phyloP scores from a whole-genome alignment of 2,888 invertebrate species.

The Ctena decussata region DNA sequence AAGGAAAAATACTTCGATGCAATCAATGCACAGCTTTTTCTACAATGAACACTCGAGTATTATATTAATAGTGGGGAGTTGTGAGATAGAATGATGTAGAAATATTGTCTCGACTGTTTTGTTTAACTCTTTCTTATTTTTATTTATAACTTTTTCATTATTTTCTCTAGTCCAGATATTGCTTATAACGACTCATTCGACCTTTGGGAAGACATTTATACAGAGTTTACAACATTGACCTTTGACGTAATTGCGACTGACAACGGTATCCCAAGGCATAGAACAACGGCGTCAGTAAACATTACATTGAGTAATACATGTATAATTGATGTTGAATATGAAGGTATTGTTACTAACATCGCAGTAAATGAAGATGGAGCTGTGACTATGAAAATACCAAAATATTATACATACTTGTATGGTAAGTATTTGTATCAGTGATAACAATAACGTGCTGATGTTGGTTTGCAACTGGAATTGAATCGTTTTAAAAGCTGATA shows the following conservation, averaged over 20 bases:
- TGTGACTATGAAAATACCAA: conserved; percentile 72
- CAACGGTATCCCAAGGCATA: conserved; percentile 76
- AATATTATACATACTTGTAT: conserved; percentile 74
- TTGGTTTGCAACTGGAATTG: too few relatives aligned
- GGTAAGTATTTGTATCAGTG: background rate
- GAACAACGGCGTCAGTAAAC: conserved; percentile 67
- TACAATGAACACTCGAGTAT: too few relatives aligned
- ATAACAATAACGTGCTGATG: too few relatives aligned
- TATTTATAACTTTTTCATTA: too few relatives aligned
- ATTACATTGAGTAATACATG: conserved; percentile 78
- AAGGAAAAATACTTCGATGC: too few relatives aligned
- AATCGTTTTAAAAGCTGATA: too few relatives aligned
- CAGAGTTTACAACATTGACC: conserved; percentile 69
- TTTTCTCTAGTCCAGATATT: background rate
- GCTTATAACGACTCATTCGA: too few relatives aligned
- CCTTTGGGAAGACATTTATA: conserved; percentile 60
- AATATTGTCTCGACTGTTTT: too few relatives aligned
- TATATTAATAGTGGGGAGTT: too few relatives aligned
- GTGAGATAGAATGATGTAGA: too few relatives aligned
- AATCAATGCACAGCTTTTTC: too few relatives aligned
- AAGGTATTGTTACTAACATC: conserved; percentile 66
- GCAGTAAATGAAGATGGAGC: conserved; percentile 70
- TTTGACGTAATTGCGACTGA: conserved; percentile 76
- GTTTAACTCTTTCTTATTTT: too few relatives aligned
- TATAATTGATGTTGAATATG: conserved; percentile 73